Evolutionary conservation across 2,113 vertebrate genomes (phyloP).

Genomic region (Collichthys lucidus): DNA sequence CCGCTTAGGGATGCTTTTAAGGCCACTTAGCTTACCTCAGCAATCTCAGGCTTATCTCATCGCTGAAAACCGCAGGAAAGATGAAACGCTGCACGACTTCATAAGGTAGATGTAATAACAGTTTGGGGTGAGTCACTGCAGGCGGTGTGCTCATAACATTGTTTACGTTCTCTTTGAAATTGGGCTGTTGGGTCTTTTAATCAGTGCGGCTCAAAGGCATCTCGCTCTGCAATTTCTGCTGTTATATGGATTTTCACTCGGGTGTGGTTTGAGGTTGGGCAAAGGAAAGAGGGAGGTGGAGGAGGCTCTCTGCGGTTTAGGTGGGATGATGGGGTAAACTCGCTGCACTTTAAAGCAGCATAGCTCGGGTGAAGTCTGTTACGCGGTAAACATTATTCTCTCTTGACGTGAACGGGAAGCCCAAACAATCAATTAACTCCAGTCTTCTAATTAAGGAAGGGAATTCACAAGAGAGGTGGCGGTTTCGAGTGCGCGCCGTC

Average conservation of each 20-base stretch:
- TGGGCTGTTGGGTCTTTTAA: conserved; percentile 76
- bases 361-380: conserved; percentile 46
- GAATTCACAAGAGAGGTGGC: conserved; percentile 48
- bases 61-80: conserved; percentile 61
- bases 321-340: conserved; percentile 56
- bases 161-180: conserved; percentile 78
- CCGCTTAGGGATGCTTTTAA: conserved; percentile 75
- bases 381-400: conserved; percentile 61
- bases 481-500: background rate
- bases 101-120: conserved; percentile 75
- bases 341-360: conserved; percentile 55
- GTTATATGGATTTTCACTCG: conserved; percentile 72
- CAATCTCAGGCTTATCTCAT: conserved; percentile 71
- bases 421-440: conserved; percentile 71
- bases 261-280: conserved; percentile 72
- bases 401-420: conserved; percentile 59
- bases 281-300: conserved; percentile 24
- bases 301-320: conserved; percentile 40
- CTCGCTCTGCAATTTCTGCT: conserved; percentile 79
- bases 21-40: conserved; percentile 75
- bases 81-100: conserved; percentile 68
- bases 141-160: conserved; percentile 71
- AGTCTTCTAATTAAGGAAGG: conserved; percentile 68
- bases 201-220: conserved; percentile 74
- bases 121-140: conserved; percentile 75